Evolutionary conservation across 2,113 vertebrate genomes (phyloP), one percentile per base, ranked within the genome.

Genomic region (Pholis gunnellus): DNA sequence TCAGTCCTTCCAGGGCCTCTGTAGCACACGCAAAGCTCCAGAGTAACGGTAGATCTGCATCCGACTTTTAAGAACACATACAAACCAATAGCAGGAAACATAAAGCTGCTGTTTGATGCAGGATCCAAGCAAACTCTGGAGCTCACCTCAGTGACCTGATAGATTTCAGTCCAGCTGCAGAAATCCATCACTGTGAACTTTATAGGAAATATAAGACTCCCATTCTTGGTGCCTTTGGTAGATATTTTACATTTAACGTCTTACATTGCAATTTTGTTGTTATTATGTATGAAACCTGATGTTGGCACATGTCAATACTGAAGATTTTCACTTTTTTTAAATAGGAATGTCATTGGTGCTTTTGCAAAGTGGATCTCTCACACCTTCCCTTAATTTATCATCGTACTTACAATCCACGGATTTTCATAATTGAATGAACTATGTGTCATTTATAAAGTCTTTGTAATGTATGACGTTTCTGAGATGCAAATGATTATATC

Each of bases 201-300:
- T 48, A 75, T 10, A 78, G 14, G 42, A 67, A 75, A 46, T 29
- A 11, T 9, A 0, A 31, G 20, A 59, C 42, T 65, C 18, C 64
- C 1, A 79, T 60, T 83, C 18, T 20, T 66, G 66, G 91, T 93
- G 93, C 91, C 92, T 92, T 91, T 81, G n/a, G 22, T 68, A 60
- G 65, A 85, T 73, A 76, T 84, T 79, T 79, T 79, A 75, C 40
- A 79, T 34, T 9, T 20, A 18, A 20, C 0, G 44, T 79, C n/a
- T 73, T 80, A 50, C 8, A 85, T 36, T 31, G 70, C 65, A 88
- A 81, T 83, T 82, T 79, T 90, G 20, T 88, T 82, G 60, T 72
- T 71, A 42, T 79, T 36, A 85, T 42, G n/a, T 83, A 25, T 84
- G n/a, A 48, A 36, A 79, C 18, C 54, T 78, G 20, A 84, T 86